Conservation (phyloP, 2,888 invertebrate genomes). For the Cheilosia variabilis region DNA sequence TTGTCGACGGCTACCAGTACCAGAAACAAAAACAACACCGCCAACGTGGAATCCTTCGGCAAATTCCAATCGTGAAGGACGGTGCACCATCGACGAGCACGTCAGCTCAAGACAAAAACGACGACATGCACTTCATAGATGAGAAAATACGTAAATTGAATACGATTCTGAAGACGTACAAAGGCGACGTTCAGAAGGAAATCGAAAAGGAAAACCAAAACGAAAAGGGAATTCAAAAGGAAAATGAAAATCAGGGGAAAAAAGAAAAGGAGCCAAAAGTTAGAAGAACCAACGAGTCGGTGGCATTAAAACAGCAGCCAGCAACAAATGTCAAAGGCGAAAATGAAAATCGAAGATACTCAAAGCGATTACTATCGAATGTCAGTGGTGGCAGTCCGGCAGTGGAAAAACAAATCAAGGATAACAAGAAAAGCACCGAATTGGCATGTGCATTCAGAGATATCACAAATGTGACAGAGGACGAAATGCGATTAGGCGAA, state of each 20-base stretch:
- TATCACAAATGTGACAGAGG: slow-evolving; percentile 26
- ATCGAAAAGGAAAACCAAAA: slow-evolving; percentile 3
- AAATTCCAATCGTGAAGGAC: slow-evolving; percentile 58
- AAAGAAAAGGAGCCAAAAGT: background rate
- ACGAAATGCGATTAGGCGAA: slow-evolving; percentile 19
- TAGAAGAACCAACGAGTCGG: background rate
- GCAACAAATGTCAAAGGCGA: background rate
- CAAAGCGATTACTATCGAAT: slow-evolving; percentile 42
- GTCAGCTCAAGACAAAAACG: slow-evolving; percentile 9
- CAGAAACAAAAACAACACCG: slow-evolving; percentile 1
- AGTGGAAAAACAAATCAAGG: background rate
- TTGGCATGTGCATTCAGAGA: slow-evolving; percentile 32
- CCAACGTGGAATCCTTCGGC: slow-evolving; percentile 33
- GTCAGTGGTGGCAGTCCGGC: background rate
- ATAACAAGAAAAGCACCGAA: slow-evolving; percentile 32
- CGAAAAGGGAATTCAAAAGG: too few relatives aligned
- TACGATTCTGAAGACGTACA: slow-evolving; percentile 14
- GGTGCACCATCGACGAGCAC: background rate
- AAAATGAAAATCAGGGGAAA: slow-evolving; percentile 1
- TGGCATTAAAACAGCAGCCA: background rate
- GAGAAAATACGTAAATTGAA: slow-evolving; percentile 31
- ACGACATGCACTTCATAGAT: slow-evolving; percentile 42
- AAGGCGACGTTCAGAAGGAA: slow-evolving; percentile 13
- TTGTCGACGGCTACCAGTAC: slow-evolving; percentile 18
- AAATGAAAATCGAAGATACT: slow-evolving; percentile 45